Evolutionary conservation across 1,140 invertebrate species (phyloP), one percentile per base, ranked within the genome.

Genomic region (Heliconius himera): DNA sequence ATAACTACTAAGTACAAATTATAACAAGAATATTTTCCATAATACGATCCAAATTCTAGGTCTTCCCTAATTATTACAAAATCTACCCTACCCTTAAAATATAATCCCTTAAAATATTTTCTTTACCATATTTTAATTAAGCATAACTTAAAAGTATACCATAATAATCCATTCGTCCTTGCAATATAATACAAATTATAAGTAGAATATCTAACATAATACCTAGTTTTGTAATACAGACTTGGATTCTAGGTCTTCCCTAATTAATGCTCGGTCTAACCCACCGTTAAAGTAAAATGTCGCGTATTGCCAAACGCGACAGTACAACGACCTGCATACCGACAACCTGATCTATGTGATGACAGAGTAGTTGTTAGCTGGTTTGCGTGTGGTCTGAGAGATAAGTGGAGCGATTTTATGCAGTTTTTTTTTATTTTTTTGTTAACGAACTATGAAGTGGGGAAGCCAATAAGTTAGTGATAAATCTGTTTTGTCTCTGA

Each of bases 341-440:
- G 84, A 85, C 88, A 92, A 90, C 91, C 90, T 90, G 91, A 90
- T 93, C 91, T 92, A 91, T 90, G 90, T 91, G 91, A 92, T 91
- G 89, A 92, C 90, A 91, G 91, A 91, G 81, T 87, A 84, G 88
- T 88, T 91, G 88, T 90, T 90, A 84, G 85, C 83, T 81, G 77
- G 82, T 79, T 76, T 38, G 41, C 54, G 73, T 70, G 33, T 78
- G 84, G 83, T 83, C 3, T 41, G 79, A 79, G 56, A 18, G 8
- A 78, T 76, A 76, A 77, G 78, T 38, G n/a, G 18, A 79, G 54
- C 22, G 74, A 71, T 78, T 66, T 8, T n/a, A n/a, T 33, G 1
- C 1, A 8, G 0, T 51, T 51, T 51, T 20, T 51, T 49, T 18
- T 49, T 49, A 16, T 49, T 49, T 13, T 5, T 18, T 18, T 49